Evolutionary conservation across 2,888 invertebrate genomes (phyloP).

Genomic region (Luffia ferchaultella): DNA sequence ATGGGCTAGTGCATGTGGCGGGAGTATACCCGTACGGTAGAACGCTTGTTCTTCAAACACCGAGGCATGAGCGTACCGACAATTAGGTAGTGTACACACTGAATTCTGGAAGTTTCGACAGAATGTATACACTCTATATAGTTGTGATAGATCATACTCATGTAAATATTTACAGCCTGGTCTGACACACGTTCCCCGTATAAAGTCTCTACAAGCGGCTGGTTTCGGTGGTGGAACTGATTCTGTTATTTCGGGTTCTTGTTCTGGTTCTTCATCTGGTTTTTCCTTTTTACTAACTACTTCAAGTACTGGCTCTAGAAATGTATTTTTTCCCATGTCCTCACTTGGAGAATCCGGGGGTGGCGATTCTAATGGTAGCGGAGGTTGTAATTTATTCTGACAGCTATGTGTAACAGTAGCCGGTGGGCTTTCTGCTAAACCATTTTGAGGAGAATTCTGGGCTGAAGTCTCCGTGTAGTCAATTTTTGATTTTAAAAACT

Average conservation of each 20-base stretch:
- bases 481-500: background rate
- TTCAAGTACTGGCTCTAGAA: background rate
- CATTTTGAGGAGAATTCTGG: background rate
- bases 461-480: background rate
- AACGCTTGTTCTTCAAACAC: conserved; percentile 41
- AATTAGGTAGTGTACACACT: conserved; percentile 28
- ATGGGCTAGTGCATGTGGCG: conserved; percentile 30
- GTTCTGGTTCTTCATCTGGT: background rate
- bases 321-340: background rate
- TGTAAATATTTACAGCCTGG: conserved; percentile 32
- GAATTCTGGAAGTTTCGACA: conserved; percentile 40
- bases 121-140: conserved; percentile 35
- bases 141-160: conserved; percentile 29
- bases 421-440: background rate
- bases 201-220: conserved; percentile 35
- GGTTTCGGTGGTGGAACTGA: background rate
- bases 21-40: conserved; percentile 33
- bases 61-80: conserved; percentile 40
- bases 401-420: background rate
- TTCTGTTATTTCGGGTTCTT: background rate
- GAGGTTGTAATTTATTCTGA: background rate
- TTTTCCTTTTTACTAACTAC: background rate
- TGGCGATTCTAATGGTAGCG: background rate
- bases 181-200: conserved; percentile 34
- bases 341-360: background rate